Evolutionary conservation across 2,113 vertebrate genomes (phyloP).

Genomic region (Chaetodon auriga): DNA sequence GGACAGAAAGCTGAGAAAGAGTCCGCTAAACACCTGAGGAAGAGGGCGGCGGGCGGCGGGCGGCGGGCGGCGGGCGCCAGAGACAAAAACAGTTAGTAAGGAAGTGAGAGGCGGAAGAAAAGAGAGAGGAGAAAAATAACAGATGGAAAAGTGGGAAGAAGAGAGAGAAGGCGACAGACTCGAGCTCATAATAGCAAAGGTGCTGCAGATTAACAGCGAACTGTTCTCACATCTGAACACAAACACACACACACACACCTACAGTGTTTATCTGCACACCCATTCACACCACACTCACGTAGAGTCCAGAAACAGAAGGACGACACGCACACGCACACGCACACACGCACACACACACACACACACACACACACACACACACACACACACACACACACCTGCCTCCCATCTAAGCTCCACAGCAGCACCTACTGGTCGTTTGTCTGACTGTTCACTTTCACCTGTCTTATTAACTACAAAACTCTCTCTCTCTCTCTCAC

Average conservation of each 20-base stretch:
- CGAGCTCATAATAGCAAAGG: constrained; percentile 37
- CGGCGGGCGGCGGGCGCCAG: background rate
- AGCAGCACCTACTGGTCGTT: constrained; percentile 73
- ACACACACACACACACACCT: background rate
- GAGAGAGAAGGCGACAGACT: constrained; percentile 14
- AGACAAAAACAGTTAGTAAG: background rate
- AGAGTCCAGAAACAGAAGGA: constrained; percentile 34
- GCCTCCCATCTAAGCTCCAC: constrained; percentile 45
- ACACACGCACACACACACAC: background rate
- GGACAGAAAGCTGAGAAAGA: background rate
- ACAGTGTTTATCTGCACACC: constrained; percentile 37
- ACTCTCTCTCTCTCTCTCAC: too few relatives aligned
- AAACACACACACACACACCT: constrained; percentile 34
- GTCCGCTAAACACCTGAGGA: background rate
- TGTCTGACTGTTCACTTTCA: constrained; percentile 24
- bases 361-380: background rate
- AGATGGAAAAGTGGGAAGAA: constrained; percentile 21
- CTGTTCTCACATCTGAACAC: constrained; percentile 46
- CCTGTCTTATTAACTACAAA: constrained; percentile 23
- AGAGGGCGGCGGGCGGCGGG: background rate
- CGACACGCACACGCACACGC: background rate
- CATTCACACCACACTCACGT: constrained; percentile 34
- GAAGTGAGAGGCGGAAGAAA: background rate
- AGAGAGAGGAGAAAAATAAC: background rate
- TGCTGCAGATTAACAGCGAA: constrained; percentile 44